A percentile compares a stretch with the other conserved stretches of the same genome.
Conservation (phyloP, 2,113 vertebrate species). For the Lipophrys pholis region DNA sequence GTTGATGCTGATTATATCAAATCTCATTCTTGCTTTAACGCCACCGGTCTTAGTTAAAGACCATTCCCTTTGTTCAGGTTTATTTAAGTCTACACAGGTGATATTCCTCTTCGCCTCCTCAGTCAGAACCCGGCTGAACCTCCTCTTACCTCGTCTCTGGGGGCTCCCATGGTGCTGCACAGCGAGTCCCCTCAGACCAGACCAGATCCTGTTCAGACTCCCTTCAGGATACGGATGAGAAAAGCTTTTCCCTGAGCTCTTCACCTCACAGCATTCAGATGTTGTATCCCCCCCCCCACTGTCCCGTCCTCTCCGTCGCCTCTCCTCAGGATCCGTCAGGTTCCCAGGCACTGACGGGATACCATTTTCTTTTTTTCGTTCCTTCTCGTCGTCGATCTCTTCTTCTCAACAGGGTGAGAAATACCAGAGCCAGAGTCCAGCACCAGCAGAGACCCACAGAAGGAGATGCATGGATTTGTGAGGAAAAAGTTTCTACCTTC, state of each 20-base stretch:
- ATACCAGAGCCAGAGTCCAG: slow-evolving; percentile 69
- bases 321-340: slow-evolving; percentile 57
- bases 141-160: slow-evolving; percentile 67
- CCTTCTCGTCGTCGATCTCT: slow-evolving; percentile 45
- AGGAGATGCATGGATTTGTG: neutral
- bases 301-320: slow-evolving; percentile 22
- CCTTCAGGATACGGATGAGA: slow-evolving; percentile 14
- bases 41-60: no score
- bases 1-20: no score
- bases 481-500: no score
- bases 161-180: slow-evolving; percentile 63
- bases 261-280: slow-evolving; percentile 65
- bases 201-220: slow-evolving; percentile 18
- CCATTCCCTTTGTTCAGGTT: no score
- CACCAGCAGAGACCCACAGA: slow-evolving; percentile 28
- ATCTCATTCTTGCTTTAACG: no score
- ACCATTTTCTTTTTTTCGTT: slow-evolving; percentile 3
- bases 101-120: no score
- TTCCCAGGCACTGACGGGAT: slow-evolving; percentile 61
- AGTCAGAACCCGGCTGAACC: neutral
- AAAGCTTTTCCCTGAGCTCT: slow-evolving; percentile 24
- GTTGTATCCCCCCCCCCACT: neutral
- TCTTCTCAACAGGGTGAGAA: slow-evolving; percentile 80
- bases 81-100: no score
- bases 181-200: slow-evolving; percentile 24